These are phyloP conservation scores for Pilophorus perplexus DNA, from an alignment of 2,888 invertebrate species.

Conservation along the genomic window DNA sequence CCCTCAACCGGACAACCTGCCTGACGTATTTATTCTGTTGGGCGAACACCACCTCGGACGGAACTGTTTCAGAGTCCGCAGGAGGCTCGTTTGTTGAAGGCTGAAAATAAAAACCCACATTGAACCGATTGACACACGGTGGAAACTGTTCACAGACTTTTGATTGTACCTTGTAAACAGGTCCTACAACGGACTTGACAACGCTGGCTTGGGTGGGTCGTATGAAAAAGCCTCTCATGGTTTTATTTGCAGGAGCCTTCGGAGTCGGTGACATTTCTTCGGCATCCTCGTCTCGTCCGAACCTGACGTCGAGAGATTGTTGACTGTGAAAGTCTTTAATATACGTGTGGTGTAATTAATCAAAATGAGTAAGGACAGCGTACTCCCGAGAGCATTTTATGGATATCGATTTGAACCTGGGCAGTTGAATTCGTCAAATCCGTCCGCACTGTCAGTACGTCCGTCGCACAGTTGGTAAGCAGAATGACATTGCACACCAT, in stretches of 20 bases:
- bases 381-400: too few species aligned
- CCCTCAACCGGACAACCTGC: slow-evolving; percentile 54
- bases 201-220: slow-evolving; percentile 21
- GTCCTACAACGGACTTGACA: neutral
- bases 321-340: too few species aligned
- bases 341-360: too few species aligned
- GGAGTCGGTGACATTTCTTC: slow-evolving; percentile 13
- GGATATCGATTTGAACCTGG: too few species aligned
- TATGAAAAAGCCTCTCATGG: slow-evolving; percentile 29
- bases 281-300: slow-evolving; percentile 20
- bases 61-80: neutral
- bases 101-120: too few species aligned
- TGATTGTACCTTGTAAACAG: too few species aligned
- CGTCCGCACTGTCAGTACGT: slow-evolving; percentile 9
- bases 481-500: slow-evolving; percentile 57
- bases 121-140: too few species aligned
- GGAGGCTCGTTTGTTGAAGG: neutral
- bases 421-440: slow-evolving; percentile 31
- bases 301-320: slow-evolving; percentile 32
- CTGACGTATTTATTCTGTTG: slow-evolving; percentile 45
- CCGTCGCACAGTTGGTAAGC: slow-evolving; percentile 60
- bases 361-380: too few species aligned
- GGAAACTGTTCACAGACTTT: too few species aligned
- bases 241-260: slow-evolving; percentile 16
- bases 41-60: neutral